Conservation (phyloP, 1,140 invertebrate genomes). For the Portunus trituberculatus region DNA sequence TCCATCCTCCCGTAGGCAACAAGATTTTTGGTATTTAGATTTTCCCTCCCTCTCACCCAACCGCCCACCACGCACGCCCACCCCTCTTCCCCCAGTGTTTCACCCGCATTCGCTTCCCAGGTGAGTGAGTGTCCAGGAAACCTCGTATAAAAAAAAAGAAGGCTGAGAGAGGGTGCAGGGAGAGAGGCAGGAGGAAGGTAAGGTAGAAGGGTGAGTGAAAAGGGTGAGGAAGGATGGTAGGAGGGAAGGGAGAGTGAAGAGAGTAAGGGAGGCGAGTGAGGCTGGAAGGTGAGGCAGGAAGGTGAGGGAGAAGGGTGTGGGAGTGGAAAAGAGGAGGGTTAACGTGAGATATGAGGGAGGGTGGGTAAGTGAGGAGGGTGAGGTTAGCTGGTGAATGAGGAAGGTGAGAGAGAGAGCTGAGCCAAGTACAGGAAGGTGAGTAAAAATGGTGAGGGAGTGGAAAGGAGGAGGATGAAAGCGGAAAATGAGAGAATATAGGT, state of each 20-base stretch:
- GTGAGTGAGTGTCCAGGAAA: background rate
- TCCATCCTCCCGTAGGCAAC: conserved; percentile 60
- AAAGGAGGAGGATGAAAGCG: background rate
- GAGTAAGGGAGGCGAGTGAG: background rate
- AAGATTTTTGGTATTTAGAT: conserved; percentile 66
- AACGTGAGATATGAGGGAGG: background rate
- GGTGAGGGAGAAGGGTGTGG: background rate
- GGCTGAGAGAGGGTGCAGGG: background rate
- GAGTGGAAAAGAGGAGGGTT: background rate
- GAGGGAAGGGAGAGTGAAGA: background rate
- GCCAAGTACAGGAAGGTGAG: background rate
- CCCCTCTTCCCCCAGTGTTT: background rate
- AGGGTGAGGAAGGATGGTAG: background rate
- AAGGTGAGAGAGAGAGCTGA: background rate
- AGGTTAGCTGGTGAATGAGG: background rate
- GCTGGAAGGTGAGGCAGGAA: background rate
- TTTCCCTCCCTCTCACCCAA: conserved; percentile 10
- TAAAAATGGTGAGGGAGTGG: background rate
- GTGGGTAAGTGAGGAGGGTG: background rate
- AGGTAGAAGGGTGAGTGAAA: background rate
- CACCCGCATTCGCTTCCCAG: background rate
- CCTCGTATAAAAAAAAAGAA: background rate
- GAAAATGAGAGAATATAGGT: background rate
- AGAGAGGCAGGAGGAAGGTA: background rate
- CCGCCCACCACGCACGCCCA: background rate